Conservation (phyloP, 1,140 invertebrate species). For the Lineus longissimus region DNA sequence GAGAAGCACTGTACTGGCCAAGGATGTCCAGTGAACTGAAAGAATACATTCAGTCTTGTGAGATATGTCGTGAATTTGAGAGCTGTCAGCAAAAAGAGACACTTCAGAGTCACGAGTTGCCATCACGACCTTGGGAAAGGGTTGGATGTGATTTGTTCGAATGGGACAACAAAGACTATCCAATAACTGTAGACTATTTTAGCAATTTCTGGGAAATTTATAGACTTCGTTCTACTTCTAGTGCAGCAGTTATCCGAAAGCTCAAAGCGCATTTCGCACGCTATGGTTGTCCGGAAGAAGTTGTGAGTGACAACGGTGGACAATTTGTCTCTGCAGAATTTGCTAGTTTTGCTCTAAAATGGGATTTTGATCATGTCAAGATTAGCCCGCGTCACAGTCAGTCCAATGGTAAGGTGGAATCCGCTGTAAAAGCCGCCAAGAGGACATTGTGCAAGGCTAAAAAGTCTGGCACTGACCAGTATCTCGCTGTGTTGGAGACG, state of each 20-base stretch:
- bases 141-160: conserved; percentile 22
- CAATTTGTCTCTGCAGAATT: conserved; percentile 18
- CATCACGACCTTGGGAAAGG: conserved; percentile 11
- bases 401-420: conserved; percentile 19
- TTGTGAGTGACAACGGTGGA: conserved; percentile 16
- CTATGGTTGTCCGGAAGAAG: conserved; percentile 10
- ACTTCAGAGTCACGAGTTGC: conserved; percentile 13
- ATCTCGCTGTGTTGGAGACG: conserved; percentile 10
- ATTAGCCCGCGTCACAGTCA: neutral
- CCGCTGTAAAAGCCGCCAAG: conserved; percentile 17
- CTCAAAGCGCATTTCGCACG: conserved; percentile 12
- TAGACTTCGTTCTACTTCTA: conserved; percentile 7
- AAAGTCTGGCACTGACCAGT: conserved; percentile 2
- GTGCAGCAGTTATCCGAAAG: neutral
- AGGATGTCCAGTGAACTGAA: conserved; percentile 13
- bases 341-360: conserved; percentile 2
- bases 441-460: conserved; percentile 8
- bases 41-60: conserved; percentile 6
- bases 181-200: conserved; percentile 24
- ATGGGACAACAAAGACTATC: conserved; percentile 20
- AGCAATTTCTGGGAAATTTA: conserved; percentile 21
- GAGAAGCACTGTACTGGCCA: conserved; percentile 14
- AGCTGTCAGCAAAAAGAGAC: conserved; percentile 16
- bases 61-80: conserved; percentile 16
- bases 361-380: conserved; percentile 14